A percentile compares a stretch with the other conserved stretches of the same genome.
Evolutionary conservation across 1,140 invertebrate genomes (phyloP).

Genomic region (Danaus melanippus): DNA sequence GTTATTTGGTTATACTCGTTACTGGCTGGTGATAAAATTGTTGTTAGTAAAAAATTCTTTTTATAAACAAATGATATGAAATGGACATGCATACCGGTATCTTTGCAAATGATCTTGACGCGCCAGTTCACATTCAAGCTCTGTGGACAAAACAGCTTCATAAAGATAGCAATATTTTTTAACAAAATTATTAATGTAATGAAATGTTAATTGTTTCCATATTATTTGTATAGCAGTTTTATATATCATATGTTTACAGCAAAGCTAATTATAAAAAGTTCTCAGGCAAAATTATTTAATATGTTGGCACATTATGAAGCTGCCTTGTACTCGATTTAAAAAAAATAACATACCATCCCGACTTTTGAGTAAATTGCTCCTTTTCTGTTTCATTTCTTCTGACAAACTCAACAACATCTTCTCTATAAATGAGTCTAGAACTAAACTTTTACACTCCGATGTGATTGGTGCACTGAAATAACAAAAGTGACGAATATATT

Average conservation of each 20-base stretch:
- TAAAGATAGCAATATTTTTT: constrained; percentile 18
- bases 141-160: constrained; percentile 61
- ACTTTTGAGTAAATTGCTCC: constrained; percentile 66
- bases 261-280: too few relatives aligned
- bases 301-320: constrained; percentile 29
- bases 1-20: too few relatives aligned
- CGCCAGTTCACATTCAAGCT: constrained; percentile 35
- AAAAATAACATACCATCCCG: constrained; percentile 61
- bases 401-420: constrained; percentile 77
- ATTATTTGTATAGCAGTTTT: too few relatives aligned
- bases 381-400: constrained; percentile 63
- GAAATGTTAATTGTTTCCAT: too few relatives aligned
- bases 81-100: constrained; percentile 37
- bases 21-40: constrained; percentile 14
- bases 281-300: too few relatives aligned
- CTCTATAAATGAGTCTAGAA: constrained; percentile 76
- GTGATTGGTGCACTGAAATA: constrained; percentile 59
- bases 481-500: constrained; percentile 7
- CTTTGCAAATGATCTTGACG: constrained; percentile 19
- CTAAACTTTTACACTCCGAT: constrained; percentile 71
- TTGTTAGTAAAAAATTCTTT: not conserved
- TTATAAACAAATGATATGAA: not conserved
- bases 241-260: too few relatives aligned
- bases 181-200: not conserved
- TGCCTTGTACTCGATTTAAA: constrained; percentile 34